Conservation (phyloP, 2,888 invertebrate species). For the Achlya flavicornis region DNA sequence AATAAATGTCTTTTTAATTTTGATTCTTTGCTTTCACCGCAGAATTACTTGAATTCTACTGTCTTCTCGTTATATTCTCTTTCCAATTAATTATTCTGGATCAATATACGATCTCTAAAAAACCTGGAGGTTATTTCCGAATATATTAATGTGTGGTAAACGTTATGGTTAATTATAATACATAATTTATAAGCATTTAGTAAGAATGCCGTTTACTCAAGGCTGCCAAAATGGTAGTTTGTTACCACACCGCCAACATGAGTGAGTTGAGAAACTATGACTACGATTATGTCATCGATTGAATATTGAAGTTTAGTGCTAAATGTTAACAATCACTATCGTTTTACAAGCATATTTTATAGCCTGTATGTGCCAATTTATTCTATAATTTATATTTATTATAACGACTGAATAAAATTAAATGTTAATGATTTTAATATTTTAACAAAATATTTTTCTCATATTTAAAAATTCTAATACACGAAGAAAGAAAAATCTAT, state of each 20-base stretch:
- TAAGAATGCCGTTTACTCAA: conserved; percentile 10
- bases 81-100: too few species aligned
- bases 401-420: too few species aligned
- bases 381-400: neutral
- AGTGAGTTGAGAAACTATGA: neutral
- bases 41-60: too few species aligned
- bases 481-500: too few species aligned
- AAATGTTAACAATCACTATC: conserved; percentile 1
- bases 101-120: neutral
- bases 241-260: conserved; percentile 5
- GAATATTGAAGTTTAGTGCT: conserved; percentile 1
- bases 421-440: too few species aligned
- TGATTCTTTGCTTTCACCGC: too few species aligned
- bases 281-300: neutral
- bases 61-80: too few species aligned
- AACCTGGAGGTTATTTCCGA: neutral
- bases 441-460: too few species aligned
- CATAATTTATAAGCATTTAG: conserved; percentile 7
- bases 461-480: too few species aligned
- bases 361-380: neutral
- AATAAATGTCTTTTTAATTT: too few species aligned
- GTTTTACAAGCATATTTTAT: neutral
- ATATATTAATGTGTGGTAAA: neutral
- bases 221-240: neutral
- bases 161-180: neutral